Percentiles rank a stretch among this genome's conserved stretches.
Conservation (phyloP, 2,113 vertebrate species). For the Gasterosteus nipponicus region DNA sequence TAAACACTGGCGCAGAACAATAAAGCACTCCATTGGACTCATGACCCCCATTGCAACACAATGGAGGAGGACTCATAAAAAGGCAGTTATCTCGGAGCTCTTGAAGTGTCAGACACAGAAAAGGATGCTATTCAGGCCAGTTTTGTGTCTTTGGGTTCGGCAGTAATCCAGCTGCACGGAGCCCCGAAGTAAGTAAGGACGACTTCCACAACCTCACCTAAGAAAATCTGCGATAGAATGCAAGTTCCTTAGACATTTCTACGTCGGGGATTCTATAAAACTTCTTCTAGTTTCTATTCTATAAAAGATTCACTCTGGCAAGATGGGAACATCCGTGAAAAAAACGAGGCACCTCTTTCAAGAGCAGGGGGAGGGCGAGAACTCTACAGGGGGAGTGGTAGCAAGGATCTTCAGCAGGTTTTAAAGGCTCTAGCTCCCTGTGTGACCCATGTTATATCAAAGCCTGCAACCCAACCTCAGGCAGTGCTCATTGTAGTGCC, state of each 20-base stretch:
- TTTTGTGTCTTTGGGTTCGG: conserved; percentile 61
- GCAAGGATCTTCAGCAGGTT: conserved; percentile 61
- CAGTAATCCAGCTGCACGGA: conserved; percentile 60
- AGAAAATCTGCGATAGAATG: background rate
- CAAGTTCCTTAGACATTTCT: background rate
- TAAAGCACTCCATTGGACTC: conserved; percentile 86
- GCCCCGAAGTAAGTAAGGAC: conserved; percentile 21
- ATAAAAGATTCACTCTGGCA: background rate
- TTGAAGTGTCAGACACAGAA: conserved; percentile 80
- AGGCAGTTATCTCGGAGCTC: conserved; percentile 84
- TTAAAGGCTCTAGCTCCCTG: conserved; percentile 75
- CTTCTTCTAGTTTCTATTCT: no score
- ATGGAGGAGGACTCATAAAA: conserved; percentile 85
- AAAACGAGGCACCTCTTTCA: conserved; percentile 1
- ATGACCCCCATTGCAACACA: conserved; percentile 83
- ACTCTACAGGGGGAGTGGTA: conserved; percentile 68
- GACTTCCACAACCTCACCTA: conserved; percentile 15
- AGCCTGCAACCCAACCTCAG: conserved; percentile 79
- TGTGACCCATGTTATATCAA: conserved; percentile 84
- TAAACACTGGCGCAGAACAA: conserved; percentile 80
- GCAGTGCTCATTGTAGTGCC: conserved; percentile 75
- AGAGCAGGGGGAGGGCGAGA: conserved; percentile 65
- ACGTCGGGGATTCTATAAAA: background rate
- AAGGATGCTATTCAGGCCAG: conserved; percentile 71
- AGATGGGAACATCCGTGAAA: background rate